Base-by-base conservation (phyloP, 2,113 vertebrate genomes). In the Procavia capensis region DNA sequence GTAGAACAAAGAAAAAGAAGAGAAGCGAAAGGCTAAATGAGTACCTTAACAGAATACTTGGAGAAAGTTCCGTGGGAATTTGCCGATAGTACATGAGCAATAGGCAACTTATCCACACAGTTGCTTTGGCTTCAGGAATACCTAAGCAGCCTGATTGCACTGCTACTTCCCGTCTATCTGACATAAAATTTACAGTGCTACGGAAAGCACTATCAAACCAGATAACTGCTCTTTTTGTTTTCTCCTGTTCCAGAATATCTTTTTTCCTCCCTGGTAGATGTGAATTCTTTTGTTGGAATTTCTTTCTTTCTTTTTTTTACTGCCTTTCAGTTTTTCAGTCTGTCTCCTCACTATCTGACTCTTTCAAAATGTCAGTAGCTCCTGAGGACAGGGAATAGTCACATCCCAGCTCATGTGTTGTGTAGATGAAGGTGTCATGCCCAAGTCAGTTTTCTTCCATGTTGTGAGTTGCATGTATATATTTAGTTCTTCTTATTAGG, bases 331-430 rank as follows among this genome's bases (percentile, higher is more conserved):
- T 94, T 13, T 81, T 66, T 63, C 29, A 93, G 34, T 14, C 11
- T 54, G 83, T 88, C 94, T 95, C 31, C 78, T 94, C 19, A 59
- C 93, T 80, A 59, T 96, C 93, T 75, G 7, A 91, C 95, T 95
- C 31, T 93, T 17, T 76, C 45, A 36, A 78, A 92, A 25, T 89
- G 34, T 84, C 64, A 86, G 1, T 84, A 87, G 68, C 29, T 88
- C 36, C 63, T 47, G 36, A 86, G 70, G 88, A 85, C 4, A n/a
- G 61, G 19, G 14, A 39, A 17, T 16, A 64, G 8, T 64, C 16
- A 75, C 2, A 47, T 68, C 8, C 5, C 36, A 81, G 39, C 31
- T 13, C 79, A 16, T 61, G 0, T n/a, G 34, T 1, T 39, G 0
- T 41, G 6, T n/a, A 36, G 17, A 7, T 50, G 43, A 54, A 81